Evolutionary conservation across 2,888 invertebrate genomes (phyloP).

Genomic region (Gymnocheta viridis): DNA sequence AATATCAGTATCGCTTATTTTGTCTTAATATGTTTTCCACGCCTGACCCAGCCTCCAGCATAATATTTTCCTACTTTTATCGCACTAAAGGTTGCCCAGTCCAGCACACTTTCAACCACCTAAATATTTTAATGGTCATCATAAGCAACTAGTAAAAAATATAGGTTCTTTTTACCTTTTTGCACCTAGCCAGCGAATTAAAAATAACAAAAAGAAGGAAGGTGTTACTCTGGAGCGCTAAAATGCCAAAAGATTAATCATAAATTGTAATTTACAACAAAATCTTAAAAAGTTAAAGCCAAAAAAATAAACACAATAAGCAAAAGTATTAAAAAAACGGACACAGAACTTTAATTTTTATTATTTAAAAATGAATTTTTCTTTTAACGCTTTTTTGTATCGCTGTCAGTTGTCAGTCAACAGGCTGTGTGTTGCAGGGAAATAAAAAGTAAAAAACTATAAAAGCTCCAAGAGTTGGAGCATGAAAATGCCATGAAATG

Average conservation of each 20-base stretch:
- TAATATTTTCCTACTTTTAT: background rate
- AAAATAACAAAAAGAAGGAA: constrained; percentile 20
- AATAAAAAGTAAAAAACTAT: constrained; percentile 15
- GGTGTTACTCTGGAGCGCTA: constrained; percentile 60
- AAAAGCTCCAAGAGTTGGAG: constrained; percentile 48
- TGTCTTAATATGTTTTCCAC: too few species aligned
- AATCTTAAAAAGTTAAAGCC: constrained; percentile 22
- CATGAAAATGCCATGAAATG: constrained; percentile 61
- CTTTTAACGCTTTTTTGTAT: constrained; percentile 64
- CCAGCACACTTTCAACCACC: background rate
- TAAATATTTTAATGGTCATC: constrained; percentile 55
- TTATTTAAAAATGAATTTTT: constrained; percentile 65
- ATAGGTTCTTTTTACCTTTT: constrained; percentile 13
- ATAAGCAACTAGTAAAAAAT: constrained; percentile 29
- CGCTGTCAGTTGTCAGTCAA: constrained; percentile 72
- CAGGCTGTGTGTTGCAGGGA: constrained; percentile 51
- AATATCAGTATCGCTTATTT: too few species aligned
- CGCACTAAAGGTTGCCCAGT: background rate
- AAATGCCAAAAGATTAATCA: constrained; percentile 71
- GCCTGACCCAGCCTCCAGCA: too few species aligned
- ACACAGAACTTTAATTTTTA: constrained; percentile 57
- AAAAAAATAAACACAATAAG: background rate
- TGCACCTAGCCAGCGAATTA: constrained; percentile 34
- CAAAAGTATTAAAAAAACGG: constrained; percentile 17
- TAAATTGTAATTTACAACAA: constrained; percentile 71